Evolutionary conservation across 92 coral and sea anemone genomes (phyloP).

Genomic region (Phymanthus crucifer): DNA sequence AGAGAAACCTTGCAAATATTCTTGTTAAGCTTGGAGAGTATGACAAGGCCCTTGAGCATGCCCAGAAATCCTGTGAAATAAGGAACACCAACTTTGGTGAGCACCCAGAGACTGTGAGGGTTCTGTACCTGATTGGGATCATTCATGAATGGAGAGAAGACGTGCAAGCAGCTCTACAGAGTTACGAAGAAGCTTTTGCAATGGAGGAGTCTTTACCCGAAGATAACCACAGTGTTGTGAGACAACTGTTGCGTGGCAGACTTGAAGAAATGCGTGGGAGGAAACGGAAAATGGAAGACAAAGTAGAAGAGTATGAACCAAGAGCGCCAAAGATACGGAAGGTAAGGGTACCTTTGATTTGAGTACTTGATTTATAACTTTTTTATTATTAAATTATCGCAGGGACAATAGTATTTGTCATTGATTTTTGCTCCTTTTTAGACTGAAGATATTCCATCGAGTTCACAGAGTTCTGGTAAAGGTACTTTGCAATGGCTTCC

Average conservation of each 20-base stretch:
- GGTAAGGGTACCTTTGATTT: background rate
- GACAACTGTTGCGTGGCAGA: conserved; percentile 17
- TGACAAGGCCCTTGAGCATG: conserved; percentile 48
- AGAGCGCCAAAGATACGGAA: background rate
- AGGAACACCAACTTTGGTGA: conserved; percentile 33
- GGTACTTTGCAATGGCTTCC: too few relatives aligned
- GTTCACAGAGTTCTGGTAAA: too few relatives aligned
- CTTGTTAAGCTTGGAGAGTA: conserved; percentile 30
- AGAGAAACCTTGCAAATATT: conserved; percentile 69
- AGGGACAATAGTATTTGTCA: too few relatives aligned
- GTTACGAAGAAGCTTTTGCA: conserved; percentile 49
- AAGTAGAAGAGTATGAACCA: background rate
- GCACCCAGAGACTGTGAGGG: conserved; percentile 68
- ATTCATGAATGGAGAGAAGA: conserved; percentile 46
- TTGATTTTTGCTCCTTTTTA: too few relatives aligned
- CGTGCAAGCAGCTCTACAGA: conserved; percentile 29
- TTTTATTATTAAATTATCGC: too few relatives aligned
- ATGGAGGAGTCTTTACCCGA: conserved; percentile 59
- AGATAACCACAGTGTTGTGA: conserved; percentile 63
- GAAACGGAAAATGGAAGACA: conserved; percentile 5
- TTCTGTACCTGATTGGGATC: conserved; percentile 57
- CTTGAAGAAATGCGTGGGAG: conserved; percentile 21
- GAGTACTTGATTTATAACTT: too few relatives aligned
- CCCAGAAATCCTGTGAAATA: conserved; percentile 45
- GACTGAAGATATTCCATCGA: too few relatives aligned